These are phyloP conservation scores for Drosophila malerkotliana DNA, from an alignment of 1,140 invertebrate species.

Conservation along the genomic window DNA sequence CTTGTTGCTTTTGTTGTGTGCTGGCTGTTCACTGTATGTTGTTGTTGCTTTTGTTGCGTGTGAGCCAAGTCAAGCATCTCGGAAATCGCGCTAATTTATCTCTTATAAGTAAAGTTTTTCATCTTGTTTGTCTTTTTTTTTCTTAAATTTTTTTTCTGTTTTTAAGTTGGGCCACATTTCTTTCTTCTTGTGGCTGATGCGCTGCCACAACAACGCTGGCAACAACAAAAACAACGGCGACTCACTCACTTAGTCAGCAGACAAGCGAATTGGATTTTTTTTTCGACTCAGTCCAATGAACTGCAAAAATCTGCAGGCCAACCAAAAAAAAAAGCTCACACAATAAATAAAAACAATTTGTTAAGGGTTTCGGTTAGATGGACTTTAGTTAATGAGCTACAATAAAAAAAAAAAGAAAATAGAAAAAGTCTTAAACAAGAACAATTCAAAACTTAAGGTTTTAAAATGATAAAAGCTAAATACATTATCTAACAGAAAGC, in stretches of 20 bases:
- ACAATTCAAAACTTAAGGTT: no score
- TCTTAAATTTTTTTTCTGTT: conserved; percentile 19
- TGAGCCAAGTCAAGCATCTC: conserved; percentile 46
- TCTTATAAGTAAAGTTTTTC: conserved; percentile 64
- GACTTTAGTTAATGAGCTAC: conserved; percentile 25
- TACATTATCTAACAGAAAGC: no score
- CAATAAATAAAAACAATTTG: conserved; percentile 16
- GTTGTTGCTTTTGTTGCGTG: conserved; percentile 38
- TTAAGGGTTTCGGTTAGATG: conserved; percentile 20
- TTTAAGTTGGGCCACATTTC: conserved; percentile 25
- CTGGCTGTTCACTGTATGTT: conserved; percentile 5
- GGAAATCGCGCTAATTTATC: conserved; percentile 73
- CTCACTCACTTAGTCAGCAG: conserved; percentile 77
- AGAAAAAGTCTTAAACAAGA: neutral
- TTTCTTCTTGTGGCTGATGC: conserved; percentile 16
- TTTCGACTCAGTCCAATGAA: conserved; percentile 67
- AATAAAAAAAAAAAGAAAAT: neutral
- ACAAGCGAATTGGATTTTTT: conserved; percentile 30
- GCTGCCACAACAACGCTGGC: conserved; percentile 9
- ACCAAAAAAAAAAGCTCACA: conserved; percentile 2
- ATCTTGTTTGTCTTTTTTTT: conserved; percentile 28
- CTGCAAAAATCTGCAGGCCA: conserved; percentile 62
- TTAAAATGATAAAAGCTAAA: no score
- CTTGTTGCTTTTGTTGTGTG: conserved; percentile 47
- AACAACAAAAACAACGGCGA: conserved; percentile 46